Evolutionary conservation across 2,113 vertebrate species (phyloP).

Genomic region (Hippopotamus amphibius): DNA sequence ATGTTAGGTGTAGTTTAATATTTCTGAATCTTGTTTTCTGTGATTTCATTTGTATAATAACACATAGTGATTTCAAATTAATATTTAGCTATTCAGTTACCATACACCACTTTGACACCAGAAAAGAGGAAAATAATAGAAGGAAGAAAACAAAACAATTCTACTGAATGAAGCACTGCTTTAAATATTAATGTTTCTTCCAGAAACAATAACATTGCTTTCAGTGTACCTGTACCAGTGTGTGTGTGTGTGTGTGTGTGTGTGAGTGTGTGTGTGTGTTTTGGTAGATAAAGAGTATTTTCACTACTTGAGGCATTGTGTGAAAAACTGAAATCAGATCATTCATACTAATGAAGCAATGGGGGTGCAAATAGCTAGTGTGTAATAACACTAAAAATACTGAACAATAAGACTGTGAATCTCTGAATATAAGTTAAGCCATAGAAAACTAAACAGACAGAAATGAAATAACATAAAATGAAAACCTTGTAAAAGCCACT

Average conservation of each 20-base stretch:
- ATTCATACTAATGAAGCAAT: not conserved
- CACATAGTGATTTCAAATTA: slow-evolving; percentile 6
- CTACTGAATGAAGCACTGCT: not conserved
- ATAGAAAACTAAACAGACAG: not conserved
- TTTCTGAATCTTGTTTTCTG: slow-evolving; percentile 44
- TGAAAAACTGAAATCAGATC: slow-evolving; percentile 14
- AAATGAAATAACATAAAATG: slow-evolving; percentile 28
- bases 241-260: not conserved
- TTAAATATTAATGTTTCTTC: slow-evolving; percentile 13
- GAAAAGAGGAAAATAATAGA: not conserved
- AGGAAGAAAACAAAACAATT: not conserved
- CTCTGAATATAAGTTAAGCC: slow-evolving; percentile 33
- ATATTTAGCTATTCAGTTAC: slow-evolving; percentile 20
- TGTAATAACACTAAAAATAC: not conserved
- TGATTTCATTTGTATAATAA: slow-evolving; percentile 17
- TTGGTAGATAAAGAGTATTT: not conserved
- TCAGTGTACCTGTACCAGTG: not conserved
- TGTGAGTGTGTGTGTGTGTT: not conserved
- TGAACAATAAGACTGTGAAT: not conserved
- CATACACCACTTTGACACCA: not conserved
- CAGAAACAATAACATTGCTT: not conserved
- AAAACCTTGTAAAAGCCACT: not conserved
- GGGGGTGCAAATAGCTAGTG: not conserved
- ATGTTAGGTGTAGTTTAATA: not conserved
- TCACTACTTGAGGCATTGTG: not conserved